phyloP scores from a whole-genome alignment of 2,797 vertebrate genomes.

The Fratercula arctica region DNA sequence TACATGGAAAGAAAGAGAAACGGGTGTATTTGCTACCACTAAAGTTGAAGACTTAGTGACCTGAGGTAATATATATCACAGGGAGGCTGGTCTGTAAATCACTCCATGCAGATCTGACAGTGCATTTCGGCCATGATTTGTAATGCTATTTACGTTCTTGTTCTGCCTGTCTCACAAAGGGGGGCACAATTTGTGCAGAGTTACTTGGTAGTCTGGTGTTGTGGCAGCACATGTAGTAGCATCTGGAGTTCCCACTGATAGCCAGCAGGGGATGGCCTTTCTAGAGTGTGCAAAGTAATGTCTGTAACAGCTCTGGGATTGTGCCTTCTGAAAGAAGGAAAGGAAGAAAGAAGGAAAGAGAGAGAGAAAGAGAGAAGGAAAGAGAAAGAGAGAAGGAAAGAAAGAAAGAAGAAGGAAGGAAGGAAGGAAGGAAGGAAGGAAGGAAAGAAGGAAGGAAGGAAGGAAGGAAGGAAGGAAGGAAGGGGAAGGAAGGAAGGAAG shows the following conservation, averaged over 20 bases:
- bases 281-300: no score
- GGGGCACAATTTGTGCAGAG: neutral
- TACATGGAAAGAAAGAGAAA: neutral
- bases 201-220: neutral
- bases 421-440: neutral
- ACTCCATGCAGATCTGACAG: neutral
- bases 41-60: neutral
- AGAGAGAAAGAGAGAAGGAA: neutral
- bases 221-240: neutral
- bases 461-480: neutral
- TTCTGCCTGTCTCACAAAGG: neutral
- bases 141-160: neutral
- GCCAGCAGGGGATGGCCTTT: neutral
- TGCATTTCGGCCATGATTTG: neutral
- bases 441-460: neutral
- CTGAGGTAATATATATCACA: neutral
- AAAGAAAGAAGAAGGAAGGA: neutral
- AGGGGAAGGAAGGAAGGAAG: neutral
- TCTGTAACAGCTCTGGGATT: neutral
- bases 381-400: no score
- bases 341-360: neutral
- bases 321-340: neutral
- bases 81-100: neutral
- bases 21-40: neutral
- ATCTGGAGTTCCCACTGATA: neutral